Conservation (phyloP, 1,140 invertebrate species). For the Papilio xuthus region DNA sequence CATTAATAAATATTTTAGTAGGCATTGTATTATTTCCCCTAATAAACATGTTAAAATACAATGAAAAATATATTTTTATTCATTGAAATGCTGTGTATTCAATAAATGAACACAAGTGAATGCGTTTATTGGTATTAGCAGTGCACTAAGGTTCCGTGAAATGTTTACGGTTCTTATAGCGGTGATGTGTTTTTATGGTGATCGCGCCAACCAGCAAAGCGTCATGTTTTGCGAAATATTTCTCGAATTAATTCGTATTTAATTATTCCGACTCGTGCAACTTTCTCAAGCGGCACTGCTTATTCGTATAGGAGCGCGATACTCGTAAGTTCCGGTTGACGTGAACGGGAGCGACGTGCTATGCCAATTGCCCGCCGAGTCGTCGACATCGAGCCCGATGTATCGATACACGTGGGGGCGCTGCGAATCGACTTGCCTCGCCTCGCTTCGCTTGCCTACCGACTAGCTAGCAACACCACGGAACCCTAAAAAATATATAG, state of each 20-base stretch:
- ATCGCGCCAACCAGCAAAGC: constrained; percentile 18
- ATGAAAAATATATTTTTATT: background rate
- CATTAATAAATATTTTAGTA: background rate
- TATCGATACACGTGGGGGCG: constrained; percentile 31
- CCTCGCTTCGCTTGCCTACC: background rate
- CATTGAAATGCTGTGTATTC: background rate
- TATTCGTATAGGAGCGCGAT: constrained; percentile 6
- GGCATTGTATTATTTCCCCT: background rate
- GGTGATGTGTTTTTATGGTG: constrained; percentile 23
- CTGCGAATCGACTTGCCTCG: background rate
- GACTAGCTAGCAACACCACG: constrained; percentile 23
- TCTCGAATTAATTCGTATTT: constrained; percentile 26
- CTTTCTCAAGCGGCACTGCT: constrained; percentile 26
- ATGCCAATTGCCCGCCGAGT: constrained; percentile 1
- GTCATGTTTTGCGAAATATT: constrained; percentile 22
- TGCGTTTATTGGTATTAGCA: background rate
- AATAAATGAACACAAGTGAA: constrained; percentile 5
- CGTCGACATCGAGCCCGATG: constrained; percentile 2
- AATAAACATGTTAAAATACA: background rate
- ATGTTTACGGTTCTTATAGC: constrained; percentile 19
- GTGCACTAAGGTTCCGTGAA: constrained; percentile 10
- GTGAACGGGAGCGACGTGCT: constrained; percentile 17
- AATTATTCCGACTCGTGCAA: constrained; percentile 27
- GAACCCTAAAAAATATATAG: background rate
- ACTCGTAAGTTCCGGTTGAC: constrained; percentile 25